phyloP scores from a whole-genome alignment of 2,888 invertebrate genomes.

The Drosophila parthenogenetica region DNA sequence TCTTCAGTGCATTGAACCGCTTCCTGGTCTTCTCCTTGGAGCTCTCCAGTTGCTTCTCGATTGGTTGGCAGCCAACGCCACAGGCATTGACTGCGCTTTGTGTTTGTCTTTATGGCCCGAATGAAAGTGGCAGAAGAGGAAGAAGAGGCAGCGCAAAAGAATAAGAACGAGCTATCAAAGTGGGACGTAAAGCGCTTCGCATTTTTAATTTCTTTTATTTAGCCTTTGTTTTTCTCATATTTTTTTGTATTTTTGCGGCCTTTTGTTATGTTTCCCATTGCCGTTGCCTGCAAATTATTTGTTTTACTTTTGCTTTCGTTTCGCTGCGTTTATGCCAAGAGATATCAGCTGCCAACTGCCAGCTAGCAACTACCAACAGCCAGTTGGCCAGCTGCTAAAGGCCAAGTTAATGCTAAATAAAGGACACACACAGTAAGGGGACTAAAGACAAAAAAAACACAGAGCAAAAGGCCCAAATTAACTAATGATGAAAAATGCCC shows the following conservation, averaged over 20 bases:
- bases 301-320: slow-evolving; percentile 70
- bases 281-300: slow-evolving; percentile 71
- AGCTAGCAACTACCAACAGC: slow-evolving; percentile 35
- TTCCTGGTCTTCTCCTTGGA: slow-evolving; percentile 15
- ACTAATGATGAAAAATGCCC: slow-evolving; percentile 75
- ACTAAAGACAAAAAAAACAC: neutral
- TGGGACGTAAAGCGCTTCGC: slow-evolving; percentile 34
- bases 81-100: slow-evolving; percentile 56
- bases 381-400: slow-evolving; percentile 45
- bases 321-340: slow-evolving; percentile 16
- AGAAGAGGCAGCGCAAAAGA: neutral
- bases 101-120: slow-evolving; percentile 49
- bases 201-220: slow-evolving; percentile 79
- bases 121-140: neutral
- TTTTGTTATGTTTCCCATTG: slow-evolving; percentile 27
- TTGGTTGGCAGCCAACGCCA: slow-evolving; percentile 69
- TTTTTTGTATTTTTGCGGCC: slow-evolving; percentile 51
- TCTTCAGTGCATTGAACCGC: slow-evolving; percentile 75
- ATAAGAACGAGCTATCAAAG: slow-evolving; percentile 14
- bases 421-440: slow-evolving; percentile 23
- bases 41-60: slow-evolving; percentile 31
- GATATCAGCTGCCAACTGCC: slow-evolving; percentile 34
- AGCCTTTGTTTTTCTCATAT: slow-evolving; percentile 66
- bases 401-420: slow-evolving; percentile 78
- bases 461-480: slow-evolving; percentile 52